These are phyloP conservation scores for Drosophila pseudoananassae DNA, from an alignment of 1,140 invertebrate species.

Conservation along the genomic window DNA sequence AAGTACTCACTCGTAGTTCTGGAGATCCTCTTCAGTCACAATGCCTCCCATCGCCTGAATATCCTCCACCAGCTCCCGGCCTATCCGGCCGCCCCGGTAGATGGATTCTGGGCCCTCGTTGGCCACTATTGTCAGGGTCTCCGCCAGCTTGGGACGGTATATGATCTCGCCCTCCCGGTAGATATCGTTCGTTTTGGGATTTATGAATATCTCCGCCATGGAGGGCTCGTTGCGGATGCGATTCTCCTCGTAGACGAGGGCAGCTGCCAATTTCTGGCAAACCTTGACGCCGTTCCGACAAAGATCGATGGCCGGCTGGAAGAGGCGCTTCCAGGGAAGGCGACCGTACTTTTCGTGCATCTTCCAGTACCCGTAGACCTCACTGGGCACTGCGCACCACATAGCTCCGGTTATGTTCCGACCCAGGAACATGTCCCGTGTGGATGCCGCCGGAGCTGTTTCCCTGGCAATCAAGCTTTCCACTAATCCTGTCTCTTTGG, in stretches of 20 bases:
- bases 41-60: constrained; percentile 90
- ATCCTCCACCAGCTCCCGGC: constrained; percentile 88
- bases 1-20: constrained; percentile 85
- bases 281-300: constrained; percentile 90
- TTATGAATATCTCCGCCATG: constrained; percentile 88
- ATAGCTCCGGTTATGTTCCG: constrained; percentile 86
- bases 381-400: constrained; percentile 95
- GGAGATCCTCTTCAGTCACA: constrained; percentile 90
- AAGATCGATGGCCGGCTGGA: constrained; percentile 91
- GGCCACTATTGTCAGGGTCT: constrained; percentile 90
- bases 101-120: constrained; percentile 87
- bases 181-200: constrained; percentile 87
- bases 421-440: constrained; percentile 88
- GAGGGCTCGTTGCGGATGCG: constrained; percentile 87
- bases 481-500: constrained; percentile 86
- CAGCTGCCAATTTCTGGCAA: constrained; percentile 88
- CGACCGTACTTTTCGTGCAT: constrained; percentile 91
- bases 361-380: constrained; percentile 93
- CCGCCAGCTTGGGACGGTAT: constrained; percentile 88
- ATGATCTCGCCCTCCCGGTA: constrained; percentile 89
- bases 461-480: constrained; percentile 92
- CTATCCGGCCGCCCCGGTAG: constrained; percentile 89
- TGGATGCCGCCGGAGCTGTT: constrained; percentile 89
- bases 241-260: constrained; percentile 86
- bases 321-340: constrained; percentile 91